Evolutionary conservation across 2,888 invertebrate genomes (phyloP).

Genomic region (Synanthedon formicaeformis): DNA sequence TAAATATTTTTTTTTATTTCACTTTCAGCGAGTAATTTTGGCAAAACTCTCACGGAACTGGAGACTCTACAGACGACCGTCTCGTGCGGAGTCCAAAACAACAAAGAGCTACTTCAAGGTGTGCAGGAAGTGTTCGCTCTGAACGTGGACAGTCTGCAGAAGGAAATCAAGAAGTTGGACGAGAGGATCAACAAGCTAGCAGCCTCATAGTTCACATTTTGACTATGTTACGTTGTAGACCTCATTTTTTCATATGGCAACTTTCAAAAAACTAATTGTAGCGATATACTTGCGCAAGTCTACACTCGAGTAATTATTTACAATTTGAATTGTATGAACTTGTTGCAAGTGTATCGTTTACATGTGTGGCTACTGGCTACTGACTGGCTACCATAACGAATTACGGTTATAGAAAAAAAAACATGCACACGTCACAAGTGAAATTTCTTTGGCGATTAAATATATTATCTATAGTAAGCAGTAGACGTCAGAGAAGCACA

Average conservation of each 20-base stretch:
- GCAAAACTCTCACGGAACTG: conserved; percentile 84
- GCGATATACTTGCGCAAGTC: too few relatives aligned
- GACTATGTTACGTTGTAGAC: background rate
- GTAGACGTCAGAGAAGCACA: too few relatives aligned
- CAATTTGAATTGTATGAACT: too few relatives aligned
- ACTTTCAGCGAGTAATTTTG: conserved; percentile 83
- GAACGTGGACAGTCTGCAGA: conserved; percentile 82
- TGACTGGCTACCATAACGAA: too few relatives aligned
- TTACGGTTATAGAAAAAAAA: too few relatives aligned
- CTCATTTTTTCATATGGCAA: background rate
- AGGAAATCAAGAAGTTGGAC: conserved; percentile 81
- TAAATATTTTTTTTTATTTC: too few relatives aligned
- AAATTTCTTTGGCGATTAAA: too few relatives aligned
- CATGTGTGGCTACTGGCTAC: too few relatives aligned
- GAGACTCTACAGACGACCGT: conserved; percentile 82
- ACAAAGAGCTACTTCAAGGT: conserved; percentile 80
- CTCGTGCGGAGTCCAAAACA: conserved; percentile 78
- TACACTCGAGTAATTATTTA: too few relatives aligned
- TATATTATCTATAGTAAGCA: too few relatives aligned
- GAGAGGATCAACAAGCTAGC: conserved; percentile 75
- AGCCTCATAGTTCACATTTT: conserved; percentile 32
- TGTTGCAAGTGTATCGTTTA: too few relatives aligned
- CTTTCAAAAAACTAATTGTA: background rate
- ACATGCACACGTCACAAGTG: too few relatives aligned
- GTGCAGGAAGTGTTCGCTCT: conserved; percentile 85